Conservation (phyloP, 1,140 invertebrate genomes). For the Lordiphosa stackelbergi region DNA sequence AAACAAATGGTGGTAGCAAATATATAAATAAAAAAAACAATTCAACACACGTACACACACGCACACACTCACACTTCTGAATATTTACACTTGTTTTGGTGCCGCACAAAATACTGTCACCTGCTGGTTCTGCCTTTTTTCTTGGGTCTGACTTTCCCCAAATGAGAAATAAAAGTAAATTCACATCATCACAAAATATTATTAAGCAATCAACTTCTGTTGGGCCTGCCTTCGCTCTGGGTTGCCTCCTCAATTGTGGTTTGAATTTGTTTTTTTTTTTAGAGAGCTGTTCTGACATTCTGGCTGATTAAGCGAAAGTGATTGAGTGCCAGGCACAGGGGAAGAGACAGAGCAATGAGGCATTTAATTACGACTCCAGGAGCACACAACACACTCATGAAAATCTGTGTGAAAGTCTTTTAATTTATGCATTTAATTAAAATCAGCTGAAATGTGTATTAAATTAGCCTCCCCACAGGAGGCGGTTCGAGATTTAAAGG, state of each 20-base stretch:
- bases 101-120: slow-evolving; percentile 45
- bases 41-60: slow-evolving; percentile 36
- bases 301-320: slow-evolving; percentile 67
- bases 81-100: slow-evolving; percentile 70
- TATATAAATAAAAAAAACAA: slow-evolving; percentile 41
- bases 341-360: slow-evolving; percentile 1
- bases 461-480: slow-evolving; percentile 27
- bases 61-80: slow-evolving; percentile 43
- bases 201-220: slow-evolving; percentile 71
- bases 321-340: slow-evolving; percentile 43
- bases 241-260: slow-evolving; percentile 30
- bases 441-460: slow-evolving; percentile 22
- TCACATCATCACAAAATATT: slow-evolving; percentile 75
- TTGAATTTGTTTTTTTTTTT: slow-evolving; percentile 29
- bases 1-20: slow-evolving; percentile 35
- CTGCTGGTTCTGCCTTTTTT: slow-evolving; percentile 34
- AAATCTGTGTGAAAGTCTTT: slow-evolving; percentile 24
- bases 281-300: slow-evolving; percentile 25
- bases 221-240: slow-evolving; percentile 23
- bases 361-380: slow-evolving; percentile 46
- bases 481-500: background rate
- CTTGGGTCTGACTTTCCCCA: slow-evolving; percentile 36
- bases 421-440: slow-evolving; percentile 47
- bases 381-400: slow-evolving; percentile 1
- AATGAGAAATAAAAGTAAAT: slow-evolving; percentile 74